These are phyloP conservation scores for Glaucomys volans DNA, from an alignment of 2,113 vertebrate species.

Conservation along the genomic window DNA sequence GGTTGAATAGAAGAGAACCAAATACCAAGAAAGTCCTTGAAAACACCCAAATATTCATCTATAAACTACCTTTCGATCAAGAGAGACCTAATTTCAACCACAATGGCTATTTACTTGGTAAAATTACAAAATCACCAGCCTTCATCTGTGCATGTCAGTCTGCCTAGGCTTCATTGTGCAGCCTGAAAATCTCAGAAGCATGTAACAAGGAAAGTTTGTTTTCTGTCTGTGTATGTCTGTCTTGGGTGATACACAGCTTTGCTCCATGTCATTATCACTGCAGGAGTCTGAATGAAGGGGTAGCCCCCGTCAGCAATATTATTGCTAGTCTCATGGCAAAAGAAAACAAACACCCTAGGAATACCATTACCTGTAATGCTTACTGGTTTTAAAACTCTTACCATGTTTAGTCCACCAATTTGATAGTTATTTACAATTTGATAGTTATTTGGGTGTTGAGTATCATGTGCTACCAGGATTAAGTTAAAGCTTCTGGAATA, in stretches of 20 bases:
- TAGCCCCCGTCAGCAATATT: neutral
- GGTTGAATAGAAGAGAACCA: neutral
- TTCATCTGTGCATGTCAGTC: neutral
- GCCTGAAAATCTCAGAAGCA: neutral
- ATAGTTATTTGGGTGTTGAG: slow-evolving; percentile 20
- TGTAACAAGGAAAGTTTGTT: neutral
- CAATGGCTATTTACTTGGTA: neutral
- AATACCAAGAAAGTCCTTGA: neutral
- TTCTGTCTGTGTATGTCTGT: neutral
- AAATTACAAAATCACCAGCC: neutral
- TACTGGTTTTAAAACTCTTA: neutral
- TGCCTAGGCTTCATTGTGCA: neutral
- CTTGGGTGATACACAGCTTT: neutral
- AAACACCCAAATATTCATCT: neutral
- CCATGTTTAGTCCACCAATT: neutral
- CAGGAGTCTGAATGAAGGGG: neutral
- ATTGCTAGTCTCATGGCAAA: neutral
- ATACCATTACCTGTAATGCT: neutral
- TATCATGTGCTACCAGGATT: neutral
- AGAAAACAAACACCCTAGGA: neutral
- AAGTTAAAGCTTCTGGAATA: neutral
- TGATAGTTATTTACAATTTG: neutral
- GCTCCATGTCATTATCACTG: neutral
- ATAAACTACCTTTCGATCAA: neutral
- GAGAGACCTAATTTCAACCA: neutral